Evolutionary conservation across 2,113 vertebrate genomes (phyloP).

Genomic region (Corythaeola cristata): DNA sequence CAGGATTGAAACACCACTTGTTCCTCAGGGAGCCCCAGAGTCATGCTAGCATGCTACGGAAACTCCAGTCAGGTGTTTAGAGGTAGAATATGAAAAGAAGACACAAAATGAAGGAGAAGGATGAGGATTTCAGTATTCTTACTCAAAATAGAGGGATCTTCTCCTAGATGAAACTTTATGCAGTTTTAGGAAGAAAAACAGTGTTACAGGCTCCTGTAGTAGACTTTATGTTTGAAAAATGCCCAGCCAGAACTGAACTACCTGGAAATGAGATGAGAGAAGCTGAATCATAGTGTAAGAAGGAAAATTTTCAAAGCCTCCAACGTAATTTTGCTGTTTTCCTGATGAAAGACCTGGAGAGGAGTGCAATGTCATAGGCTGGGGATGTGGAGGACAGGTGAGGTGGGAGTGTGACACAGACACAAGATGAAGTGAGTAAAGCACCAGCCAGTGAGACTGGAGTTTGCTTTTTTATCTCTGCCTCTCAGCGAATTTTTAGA

Average conservation of each 20-base stretch:
- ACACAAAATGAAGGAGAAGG: not conserved
- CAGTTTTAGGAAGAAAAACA: not conserved
- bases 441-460: not conserved
- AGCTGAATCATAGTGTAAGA: not conserved
- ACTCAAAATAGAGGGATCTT: not conserved
- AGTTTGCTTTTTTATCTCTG: not conserved
- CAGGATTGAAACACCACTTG: not conserved
- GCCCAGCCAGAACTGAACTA: not conserved
- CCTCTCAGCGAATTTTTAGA: not conserved
- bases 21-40: not conserved
- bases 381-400: not conserved
- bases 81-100: not conserved
- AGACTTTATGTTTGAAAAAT: not conserved
- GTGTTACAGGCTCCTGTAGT: not conserved
- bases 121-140: not conserved
- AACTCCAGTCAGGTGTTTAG: conserved; percentile 34
- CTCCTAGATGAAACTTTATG: not conserved
- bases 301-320: not conserved
- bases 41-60: not conserved
- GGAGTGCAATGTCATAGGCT: not conserved
- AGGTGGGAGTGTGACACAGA: not conserved
- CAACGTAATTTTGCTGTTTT: not conserved
- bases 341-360: not conserved
- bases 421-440: not conserved
- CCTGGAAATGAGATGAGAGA: not conserved